Evolutionary conservation across 2,113 vertebrate genomes (phyloP).

Genomic region (Muntiacus reevesi): DNA sequence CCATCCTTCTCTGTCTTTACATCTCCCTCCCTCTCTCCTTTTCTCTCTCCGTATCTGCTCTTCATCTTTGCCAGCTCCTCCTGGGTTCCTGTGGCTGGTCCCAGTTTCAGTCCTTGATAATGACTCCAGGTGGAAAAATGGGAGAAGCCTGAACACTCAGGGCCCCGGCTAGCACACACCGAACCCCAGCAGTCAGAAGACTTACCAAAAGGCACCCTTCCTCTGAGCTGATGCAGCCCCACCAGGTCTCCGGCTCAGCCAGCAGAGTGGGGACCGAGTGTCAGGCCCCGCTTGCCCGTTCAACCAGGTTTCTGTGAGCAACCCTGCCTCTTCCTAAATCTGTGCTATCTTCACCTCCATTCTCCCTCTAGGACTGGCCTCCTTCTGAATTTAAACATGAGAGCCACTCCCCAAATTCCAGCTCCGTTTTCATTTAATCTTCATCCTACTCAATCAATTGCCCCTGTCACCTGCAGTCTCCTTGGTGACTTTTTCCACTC

Average conservation of each 20-base stretch:
- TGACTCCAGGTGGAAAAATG: background rate
- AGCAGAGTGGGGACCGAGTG: background rate
- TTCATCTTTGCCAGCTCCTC: background rate
- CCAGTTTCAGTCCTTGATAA: background rate
- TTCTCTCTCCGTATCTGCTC: background rate
- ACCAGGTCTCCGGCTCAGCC: background rate
- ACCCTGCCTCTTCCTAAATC: background rate
- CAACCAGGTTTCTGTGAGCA: background rate
- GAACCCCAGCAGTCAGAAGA: background rate
- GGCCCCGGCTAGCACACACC: too few relatives aligned
- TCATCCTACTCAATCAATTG: background rate
- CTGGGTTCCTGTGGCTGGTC: background rate
- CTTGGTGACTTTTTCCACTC: background rate
- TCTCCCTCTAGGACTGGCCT: background rate
- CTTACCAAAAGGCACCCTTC: background rate
- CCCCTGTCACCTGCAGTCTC: background rate
- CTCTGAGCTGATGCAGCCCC: background rate
- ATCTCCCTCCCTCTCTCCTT: background rate
- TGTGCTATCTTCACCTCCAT: too few relatives aligned
- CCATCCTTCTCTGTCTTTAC: slow-evolving; percentile 58
- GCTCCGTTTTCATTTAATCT: background rate
- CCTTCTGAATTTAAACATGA: background rate
- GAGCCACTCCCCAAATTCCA: background rate
- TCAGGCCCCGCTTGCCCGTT: background rate
- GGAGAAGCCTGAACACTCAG: background rate